Percentiles rank a stretch among this genome's conserved stretches.
Evolutionary conservation across 2,113 vertebrate genomes (phyloP).

Genomic region (Ploceus nigricollis): DNA sequence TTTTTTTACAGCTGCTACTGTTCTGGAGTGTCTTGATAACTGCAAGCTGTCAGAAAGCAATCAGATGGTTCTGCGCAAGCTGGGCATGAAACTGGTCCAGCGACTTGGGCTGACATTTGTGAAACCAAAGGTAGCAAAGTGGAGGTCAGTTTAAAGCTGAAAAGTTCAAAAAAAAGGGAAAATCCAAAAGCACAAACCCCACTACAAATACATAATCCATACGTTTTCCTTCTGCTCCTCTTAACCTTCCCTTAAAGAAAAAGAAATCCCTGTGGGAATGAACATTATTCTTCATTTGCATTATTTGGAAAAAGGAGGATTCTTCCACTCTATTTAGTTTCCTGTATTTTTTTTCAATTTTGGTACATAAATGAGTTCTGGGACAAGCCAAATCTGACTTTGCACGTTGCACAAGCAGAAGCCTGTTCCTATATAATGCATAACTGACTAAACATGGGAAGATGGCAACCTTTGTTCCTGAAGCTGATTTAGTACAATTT

Average conservation of each 20-base stretch:
- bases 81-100: constrained; percentile 89
- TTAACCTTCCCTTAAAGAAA: neutral
- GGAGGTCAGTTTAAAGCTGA: constrained; percentile 81
- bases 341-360: neutral
- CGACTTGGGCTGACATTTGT: constrained; percentile 89
- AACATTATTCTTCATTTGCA: neutral
- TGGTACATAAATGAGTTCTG: neutral
- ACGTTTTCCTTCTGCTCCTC: neutral
- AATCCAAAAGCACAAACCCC: neutral
- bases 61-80: constrained; percentile 85
- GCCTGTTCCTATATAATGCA: neutral
- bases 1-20: constrained; percentile 75
- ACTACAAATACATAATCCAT: neutral
- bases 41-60: constrained; percentile 82
- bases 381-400: neutral
- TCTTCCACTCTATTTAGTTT: neutral
- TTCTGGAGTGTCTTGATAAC: constrained; percentile 82
- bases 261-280: neutral
- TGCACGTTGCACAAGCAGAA: neutral
- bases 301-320: neutral
- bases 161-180: neutral
- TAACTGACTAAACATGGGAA: neutral
- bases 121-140: constrained; percentile 87
- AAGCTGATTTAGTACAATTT: neutral
- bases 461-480: neutral